phyloP scores from a whole-genome alignment of 1,140 invertebrate genomes.

The Forficula auricularia region DNA sequence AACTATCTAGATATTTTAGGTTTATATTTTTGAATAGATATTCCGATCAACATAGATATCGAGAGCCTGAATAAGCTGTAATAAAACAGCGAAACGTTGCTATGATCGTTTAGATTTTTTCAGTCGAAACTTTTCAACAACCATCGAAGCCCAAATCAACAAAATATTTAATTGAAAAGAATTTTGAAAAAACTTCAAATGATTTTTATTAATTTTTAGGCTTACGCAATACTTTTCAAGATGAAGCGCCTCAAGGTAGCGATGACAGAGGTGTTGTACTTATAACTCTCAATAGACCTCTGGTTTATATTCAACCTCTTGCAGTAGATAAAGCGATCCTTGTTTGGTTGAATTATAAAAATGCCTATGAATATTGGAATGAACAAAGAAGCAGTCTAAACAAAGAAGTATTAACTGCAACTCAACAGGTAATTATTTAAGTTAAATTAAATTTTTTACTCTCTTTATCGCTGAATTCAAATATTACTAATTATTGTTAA shows the following conservation, averaged over 20 bases:
- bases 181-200: too few relatives aligned
- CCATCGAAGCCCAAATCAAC: too few relatives aligned
- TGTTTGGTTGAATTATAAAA: conserved; percentile 96
- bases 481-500: conserved; percentile 1
- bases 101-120: too few relatives aligned
- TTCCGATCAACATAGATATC: too few relatives aligned
- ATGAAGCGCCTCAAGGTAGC: conserved; percentile 62
- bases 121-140: too few relatives aligned
- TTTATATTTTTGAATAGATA: too few relatives aligned
- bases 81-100: too few relatives aligned
- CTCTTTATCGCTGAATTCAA: too few relatives aligned
- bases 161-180: too few relatives aligned
- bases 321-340: conserved; percentile 92
- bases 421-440: conserved; percentile 38
- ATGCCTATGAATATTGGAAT: conserved; percentile 97
- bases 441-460: background rate
- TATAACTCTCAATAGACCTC: conserved; percentile 73
- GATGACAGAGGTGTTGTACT: conserved; percentile 89
- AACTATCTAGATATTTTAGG: too few relatives aligned
- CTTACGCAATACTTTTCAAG: conserved; percentile 66
- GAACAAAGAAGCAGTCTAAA: conserved; percentile 79
- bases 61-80: too few relatives aligned
- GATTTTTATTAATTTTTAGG: conserved; percentile 21
- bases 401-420: conserved; percentile 67
- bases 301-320: conserved; percentile 88